Percentiles rank a stretch among this genome's conserved stretches.
phyloP scores from a whole-genome alignment of 2,888 invertebrate species.

The Ischnura elegans region DNA sequence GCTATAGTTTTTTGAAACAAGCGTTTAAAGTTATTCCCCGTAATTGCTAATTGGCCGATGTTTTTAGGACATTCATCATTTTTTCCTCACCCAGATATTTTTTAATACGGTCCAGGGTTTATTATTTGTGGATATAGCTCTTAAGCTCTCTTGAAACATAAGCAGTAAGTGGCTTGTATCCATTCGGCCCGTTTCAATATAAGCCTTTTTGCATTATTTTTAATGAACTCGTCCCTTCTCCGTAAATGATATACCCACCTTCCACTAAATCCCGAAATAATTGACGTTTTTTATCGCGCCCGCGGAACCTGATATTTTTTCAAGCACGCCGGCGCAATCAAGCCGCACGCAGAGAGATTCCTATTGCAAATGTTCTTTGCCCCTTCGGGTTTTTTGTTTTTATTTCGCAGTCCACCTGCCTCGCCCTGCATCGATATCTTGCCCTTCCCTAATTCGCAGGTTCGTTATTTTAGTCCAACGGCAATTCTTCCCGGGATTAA shows the following conservation, averaged over 20 bases:
- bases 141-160: not conserved
- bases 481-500: slow-evolving; percentile 30
- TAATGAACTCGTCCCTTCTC: not conserved
- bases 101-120: not conserved
- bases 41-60: no score
- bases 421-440: not conserved
- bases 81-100: not conserved
- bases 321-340: not conserved
- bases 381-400: not conserved
- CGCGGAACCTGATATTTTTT: not conserved
- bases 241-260: not conserved
- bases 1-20: no score
- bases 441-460: not conserved
- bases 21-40: no score
- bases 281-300: slow-evolving; percentile 15
- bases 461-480: not conserved
- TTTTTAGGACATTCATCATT: not conserved
- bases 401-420: not conserved
- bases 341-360: not conserved
- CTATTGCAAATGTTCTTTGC: not conserved
- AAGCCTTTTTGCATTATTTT: not conserved
- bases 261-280: slow-evolving; percentile 28
- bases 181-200: not conserved
- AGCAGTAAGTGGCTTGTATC: not conserved
- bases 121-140: not conserved